phyloP scores from a whole-genome alignment of 2,888 invertebrate genomes.

The Drosophila prolongata region DNA sequence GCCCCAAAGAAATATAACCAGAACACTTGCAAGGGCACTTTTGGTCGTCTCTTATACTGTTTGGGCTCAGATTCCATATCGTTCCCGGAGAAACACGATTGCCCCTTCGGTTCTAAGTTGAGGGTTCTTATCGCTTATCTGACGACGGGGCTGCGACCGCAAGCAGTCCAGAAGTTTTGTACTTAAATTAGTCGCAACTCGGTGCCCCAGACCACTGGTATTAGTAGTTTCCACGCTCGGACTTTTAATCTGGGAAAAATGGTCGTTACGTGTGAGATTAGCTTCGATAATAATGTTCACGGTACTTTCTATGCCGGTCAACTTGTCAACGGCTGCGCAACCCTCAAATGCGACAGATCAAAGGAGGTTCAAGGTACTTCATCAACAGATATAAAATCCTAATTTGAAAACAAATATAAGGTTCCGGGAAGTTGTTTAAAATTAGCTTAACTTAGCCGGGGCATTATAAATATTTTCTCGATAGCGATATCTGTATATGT shows the following conservation, averaged over 20 bases:
- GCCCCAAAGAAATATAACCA: not conserved
- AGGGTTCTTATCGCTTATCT: slow-evolving; percentile 69
- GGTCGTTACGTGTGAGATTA: slow-evolving; percentile 82
- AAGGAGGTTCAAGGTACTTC: slow-evolving; percentile 81
- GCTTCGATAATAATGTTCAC: slow-evolving; percentile 81
- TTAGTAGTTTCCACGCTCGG: slow-evolving; percentile 10
- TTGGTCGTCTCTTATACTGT: slow-evolving; percentile 46
- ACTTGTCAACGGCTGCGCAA: slow-evolving; percentile 75
- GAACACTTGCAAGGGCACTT: slow-evolving; percentile 1
- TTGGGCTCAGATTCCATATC: slow-evolving; percentile 47
- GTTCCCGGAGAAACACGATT: slow-evolving; percentile 38
- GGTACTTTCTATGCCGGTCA: slow-evolving; percentile 83
- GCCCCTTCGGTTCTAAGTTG: slow-evolving; percentile 18
- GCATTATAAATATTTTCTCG: slow-evolving; percentile 57
- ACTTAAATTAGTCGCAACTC: slow-evolving; percentile 56
- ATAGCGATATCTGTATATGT: slow-evolving; percentile 50
- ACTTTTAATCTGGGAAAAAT: slow-evolving; percentile 55
- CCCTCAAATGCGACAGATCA: slow-evolving; percentile 71
- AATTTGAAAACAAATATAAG: not conserved
- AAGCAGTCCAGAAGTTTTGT: slow-evolving; percentile 34
- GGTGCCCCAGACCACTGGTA: slow-evolving; percentile 41
- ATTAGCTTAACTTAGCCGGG: slow-evolving; percentile 20
- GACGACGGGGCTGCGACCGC: slow-evolving; percentile 28
- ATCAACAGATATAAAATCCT: not conserved
- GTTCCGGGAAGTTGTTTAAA: slow-evolving; percentile 2